Evolutionary conservation across 1,140 invertebrate species (phyloP).

Genomic region (Heliconius melpomene): DNA sequence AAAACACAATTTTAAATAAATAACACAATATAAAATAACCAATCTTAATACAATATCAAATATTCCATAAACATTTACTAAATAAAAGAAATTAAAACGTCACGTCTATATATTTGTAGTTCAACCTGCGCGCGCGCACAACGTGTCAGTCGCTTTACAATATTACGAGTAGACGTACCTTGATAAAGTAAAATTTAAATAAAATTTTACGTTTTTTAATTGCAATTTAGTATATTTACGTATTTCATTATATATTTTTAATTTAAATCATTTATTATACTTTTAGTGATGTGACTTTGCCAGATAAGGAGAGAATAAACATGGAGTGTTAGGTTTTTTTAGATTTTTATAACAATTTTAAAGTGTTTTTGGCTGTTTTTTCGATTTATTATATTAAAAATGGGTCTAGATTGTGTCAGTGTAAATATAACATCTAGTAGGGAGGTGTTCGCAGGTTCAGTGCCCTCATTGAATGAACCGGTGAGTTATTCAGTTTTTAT

Average conservation of each 20-base stretch:
- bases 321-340: not conserved
- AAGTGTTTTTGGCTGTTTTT: conserved; percentile 16
- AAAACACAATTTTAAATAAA: too few species aligned
- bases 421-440: conserved; percentile 58
- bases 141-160: conserved; percentile 49
- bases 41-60: not conserved
- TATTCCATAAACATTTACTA: not conserved
- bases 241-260: conserved; percentile 14
- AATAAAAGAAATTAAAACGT: conserved; percentile 1
- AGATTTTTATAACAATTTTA: not conserved
- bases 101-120: conserved; percentile 2
- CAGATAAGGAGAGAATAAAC: not conserved
- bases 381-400: conserved; percentile 33
- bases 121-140: conserved; percentile 39
- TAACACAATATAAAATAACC: not conserved
- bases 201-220: not conserved
- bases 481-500: conserved; percentile 48
- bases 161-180: conserved; percentile 46
- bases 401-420: conserved; percentile 69
- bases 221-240: not conserved
- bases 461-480: conserved; percentile 55
- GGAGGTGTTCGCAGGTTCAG: conserved; percentile 63
- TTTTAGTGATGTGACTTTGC: not conserved
- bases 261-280: not conserved
- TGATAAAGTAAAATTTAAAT: not conserved